phyloP scores from a whole-genome alignment of 2,797 vertebrate genomes.

The Melanotaenia trifasciata region DNA sequence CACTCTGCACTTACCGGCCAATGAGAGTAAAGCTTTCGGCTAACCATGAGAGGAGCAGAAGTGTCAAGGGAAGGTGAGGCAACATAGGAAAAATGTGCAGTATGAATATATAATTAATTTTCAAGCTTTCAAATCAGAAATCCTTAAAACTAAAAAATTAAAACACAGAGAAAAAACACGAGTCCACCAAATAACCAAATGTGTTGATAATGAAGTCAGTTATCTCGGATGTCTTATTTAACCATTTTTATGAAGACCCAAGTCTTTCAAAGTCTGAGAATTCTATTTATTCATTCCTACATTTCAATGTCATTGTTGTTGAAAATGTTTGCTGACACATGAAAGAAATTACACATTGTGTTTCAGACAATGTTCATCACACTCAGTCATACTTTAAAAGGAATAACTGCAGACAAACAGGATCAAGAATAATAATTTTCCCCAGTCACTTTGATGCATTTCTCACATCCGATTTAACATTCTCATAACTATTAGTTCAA shows the following conservation, averaged over 20 bases:
- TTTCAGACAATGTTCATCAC: constrained; percentile 36
- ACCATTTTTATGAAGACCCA: constrained; percentile 14
- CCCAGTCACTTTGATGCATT: no score
- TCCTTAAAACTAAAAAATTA: constrained; percentile 11
- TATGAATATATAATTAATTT: constrained; percentile 25
- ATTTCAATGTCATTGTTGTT: not conserved
- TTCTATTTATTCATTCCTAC: not conserved
- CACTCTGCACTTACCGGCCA: constrained; percentile 89
- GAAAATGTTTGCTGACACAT: not conserved
- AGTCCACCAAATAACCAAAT: constrained; percentile 21
- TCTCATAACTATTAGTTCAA: no score
- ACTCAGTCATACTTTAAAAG: constrained; percentile 2
- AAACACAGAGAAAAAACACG: not conserved
- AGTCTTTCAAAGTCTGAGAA: constrained; percentile 11
- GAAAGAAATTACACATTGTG: not conserved
- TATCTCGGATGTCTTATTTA: constrained; percentile 3
- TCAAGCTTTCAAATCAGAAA: constrained; percentile 20
- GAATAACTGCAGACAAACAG: constrained; percentile 16
- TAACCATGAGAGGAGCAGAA: constrained; percentile 86
- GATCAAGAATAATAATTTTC: not conserved
- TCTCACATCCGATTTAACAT: no score
- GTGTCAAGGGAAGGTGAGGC: constrained; percentile 90
- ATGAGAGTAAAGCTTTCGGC: constrained; percentile 94
- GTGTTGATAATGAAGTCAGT: constrained; percentile 26
- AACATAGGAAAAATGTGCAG: constrained; percentile 86